Conservation (phyloP, 2,113 vertebrate species). For the Odobenus rosmarus region DNA sequence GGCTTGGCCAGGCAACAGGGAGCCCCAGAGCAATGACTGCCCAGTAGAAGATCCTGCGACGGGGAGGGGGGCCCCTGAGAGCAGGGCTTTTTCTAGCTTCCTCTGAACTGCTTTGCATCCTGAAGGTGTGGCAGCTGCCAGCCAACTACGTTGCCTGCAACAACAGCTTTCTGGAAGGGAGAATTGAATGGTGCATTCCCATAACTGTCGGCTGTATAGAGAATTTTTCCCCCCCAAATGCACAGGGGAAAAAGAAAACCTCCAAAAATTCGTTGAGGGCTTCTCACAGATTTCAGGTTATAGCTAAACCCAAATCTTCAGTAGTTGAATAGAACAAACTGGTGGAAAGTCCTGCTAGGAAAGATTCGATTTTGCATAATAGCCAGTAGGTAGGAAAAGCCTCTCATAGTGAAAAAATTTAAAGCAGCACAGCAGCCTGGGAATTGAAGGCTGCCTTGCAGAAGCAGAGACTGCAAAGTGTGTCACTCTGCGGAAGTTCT, state of each 20-base stretch:
- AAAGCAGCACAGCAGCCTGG: background rate
- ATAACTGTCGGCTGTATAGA: background rate
- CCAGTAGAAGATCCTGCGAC: background rate
- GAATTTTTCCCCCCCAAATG: background rate
- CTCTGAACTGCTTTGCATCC: background rate
- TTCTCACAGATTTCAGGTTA: conserved; percentile 3
- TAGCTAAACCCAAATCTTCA: conserved; percentile 2
- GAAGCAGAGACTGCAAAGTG: background rate
- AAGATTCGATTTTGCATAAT: background rate
- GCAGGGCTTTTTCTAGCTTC: background rate
- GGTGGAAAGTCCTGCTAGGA: background rate
- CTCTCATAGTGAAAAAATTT: background rate
- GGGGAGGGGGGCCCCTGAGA: background rate
- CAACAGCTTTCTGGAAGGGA: background rate
- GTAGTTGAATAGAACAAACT: background rate
- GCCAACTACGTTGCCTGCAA: background rate
- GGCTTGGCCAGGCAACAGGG: background rate
- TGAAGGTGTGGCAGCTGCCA: background rate
- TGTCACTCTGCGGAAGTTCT: background rate
- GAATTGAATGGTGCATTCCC: background rate
- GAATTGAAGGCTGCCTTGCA: background rate
- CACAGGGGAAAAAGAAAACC: background rate
- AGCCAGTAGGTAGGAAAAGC: background rate
- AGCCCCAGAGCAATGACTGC: background rate
- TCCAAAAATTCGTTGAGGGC: background rate